These are phyloP conservation scores for Noctua janthe DNA, from an alignment of 2,888 invertebrate genomes.

Conservation along the genomic window DNA sequence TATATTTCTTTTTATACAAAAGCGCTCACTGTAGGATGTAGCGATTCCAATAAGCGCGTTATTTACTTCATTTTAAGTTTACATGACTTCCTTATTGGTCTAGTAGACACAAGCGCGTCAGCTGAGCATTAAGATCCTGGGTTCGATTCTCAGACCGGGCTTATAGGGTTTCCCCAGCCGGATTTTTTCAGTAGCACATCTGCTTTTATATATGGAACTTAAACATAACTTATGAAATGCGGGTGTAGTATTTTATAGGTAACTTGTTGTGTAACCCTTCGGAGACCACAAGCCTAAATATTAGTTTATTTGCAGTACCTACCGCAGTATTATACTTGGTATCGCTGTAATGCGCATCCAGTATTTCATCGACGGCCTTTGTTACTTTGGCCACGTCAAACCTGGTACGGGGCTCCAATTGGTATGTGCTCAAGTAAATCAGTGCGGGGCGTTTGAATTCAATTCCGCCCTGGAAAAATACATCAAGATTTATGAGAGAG, in stretches of 20 bases:
- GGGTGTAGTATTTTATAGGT: neutral
- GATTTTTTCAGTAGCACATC: neutral
- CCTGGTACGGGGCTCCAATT: conserved; percentile 74
- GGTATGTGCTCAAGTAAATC: conserved; percentile 80
- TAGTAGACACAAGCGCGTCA: neutral
- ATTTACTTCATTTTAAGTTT: neutral
- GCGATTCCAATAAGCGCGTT: neutral
- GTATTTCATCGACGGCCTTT: conserved; percentile 67
- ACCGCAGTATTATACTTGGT: conserved; percentile 83
- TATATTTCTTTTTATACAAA: neutral
- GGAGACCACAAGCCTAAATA: neutral
- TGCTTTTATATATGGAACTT: neutral
- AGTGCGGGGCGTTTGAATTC: conserved; percentile 83
- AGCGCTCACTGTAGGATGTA: no score
- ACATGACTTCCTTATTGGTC: neutral
- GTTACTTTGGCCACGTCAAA: conserved; percentile 73
- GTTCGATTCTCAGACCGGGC: neutral
- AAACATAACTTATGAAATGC: neutral
- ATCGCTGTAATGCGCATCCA: conserved; percentile 77
- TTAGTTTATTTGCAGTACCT: neutral
- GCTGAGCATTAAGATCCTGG: neutral
- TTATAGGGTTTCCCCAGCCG: neutral
- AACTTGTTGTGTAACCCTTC: neutral
- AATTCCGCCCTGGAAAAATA: conserved; percentile 74
- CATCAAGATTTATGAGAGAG: neutral